Percentiles rank a stretch among this genome's conserved stretches.
Evolutionary conservation across 2,888 invertebrate species (phyloP).

Genomic region (Thecophora atra): DNA sequence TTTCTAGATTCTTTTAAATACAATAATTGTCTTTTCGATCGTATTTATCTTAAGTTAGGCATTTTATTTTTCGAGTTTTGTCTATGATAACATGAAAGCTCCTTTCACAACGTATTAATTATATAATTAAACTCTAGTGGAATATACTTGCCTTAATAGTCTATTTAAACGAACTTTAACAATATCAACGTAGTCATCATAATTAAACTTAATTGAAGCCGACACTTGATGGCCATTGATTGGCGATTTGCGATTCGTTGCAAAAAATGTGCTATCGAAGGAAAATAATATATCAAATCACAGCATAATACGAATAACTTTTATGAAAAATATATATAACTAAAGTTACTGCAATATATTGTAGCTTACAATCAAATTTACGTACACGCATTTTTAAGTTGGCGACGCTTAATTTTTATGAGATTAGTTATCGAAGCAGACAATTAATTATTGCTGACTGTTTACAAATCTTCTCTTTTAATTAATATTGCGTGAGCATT

Average conservation of each 20-base stretch:
- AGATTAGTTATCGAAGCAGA: too few species aligned
- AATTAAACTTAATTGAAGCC: constrained; percentile 10
- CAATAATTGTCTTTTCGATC: too few species aligned
- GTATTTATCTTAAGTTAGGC: too few species aligned
- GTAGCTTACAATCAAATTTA: constrained; percentile 21
- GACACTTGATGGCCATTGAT: constrained; percentile 8
- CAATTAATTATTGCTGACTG: too few species aligned
- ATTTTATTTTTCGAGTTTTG: too few species aligned
- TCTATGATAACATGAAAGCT: background rate
- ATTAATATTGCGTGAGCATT: too few species aligned
- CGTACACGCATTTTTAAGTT: constrained; percentile 5
- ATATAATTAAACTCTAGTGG: constrained; percentile 46
- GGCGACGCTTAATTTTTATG: background rate
- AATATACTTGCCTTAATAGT: constrained; percentile 50
- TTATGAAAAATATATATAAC: constrained; percentile 11
- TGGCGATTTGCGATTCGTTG: constrained; percentile 11
- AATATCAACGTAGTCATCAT: constrained; percentile 26
- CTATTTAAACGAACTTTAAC: constrained; percentile 46
- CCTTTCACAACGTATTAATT: background rate
- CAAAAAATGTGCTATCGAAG: background rate
- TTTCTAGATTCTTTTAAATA: too few species aligned
- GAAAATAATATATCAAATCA: constrained; percentile 6
- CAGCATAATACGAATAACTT: constrained; percentile 21
- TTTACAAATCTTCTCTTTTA: too few species aligned
- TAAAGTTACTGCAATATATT: constrained; percentile 6